Evolutionary conservation across 2,113 vertebrate species (phyloP), one percentile per base, ranked within the genome.

Genomic region (Brachyhypopomus gauderio): DNA sequence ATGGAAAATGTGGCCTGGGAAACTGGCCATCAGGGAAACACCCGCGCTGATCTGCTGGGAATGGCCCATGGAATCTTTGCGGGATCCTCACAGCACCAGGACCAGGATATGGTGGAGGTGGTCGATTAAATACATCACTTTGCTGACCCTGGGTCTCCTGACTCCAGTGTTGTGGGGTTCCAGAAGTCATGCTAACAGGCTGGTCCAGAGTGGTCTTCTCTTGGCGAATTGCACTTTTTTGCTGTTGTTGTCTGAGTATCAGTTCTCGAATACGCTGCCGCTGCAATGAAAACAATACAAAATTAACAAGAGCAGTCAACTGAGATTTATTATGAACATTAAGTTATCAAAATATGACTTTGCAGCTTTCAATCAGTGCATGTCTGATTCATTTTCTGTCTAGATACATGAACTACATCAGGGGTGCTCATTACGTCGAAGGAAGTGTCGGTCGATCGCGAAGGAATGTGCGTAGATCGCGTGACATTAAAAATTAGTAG

Each of bases 91-190:
- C 87, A 81, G 91, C 95, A 79, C 94, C 96, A 77, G 96, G 96
- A 82, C 97, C 97, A 48, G 97, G 97, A 85, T 99, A 99, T 0
- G 97, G 97, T 83, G 97, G 97, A 72, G 97, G 97, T 58, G 97
- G 97, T 36, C 96, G 90, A 84, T 92, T 94, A 72, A 98, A 98
- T 27, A 96, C 89, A 67, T 95, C 93, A 23, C 87, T 87, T 25
- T 90, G 93, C n/a, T 91, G 95, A 67, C 90, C 91, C 72, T 92
- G 63, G 22, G 87, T 91, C 56, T 98, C 97, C 5, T 95, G 95
- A 75, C 93, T 95, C 97, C 97, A 99, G 0, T 95, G 95, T 19
- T 93, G 92, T 77, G 93, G 92, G 30, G 94, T 89, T 81, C 91
- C 85, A 2, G 92, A 86, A 60, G 89, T 88, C 52, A 95, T 80